A percentile compares a stretch with the other conserved stretches of the same genome.
These are phyloP conservation scores for Antheraea yamamai DNA, from an alignment of 2,888 invertebrate genomes.

Conservation along the genomic window DNA sequence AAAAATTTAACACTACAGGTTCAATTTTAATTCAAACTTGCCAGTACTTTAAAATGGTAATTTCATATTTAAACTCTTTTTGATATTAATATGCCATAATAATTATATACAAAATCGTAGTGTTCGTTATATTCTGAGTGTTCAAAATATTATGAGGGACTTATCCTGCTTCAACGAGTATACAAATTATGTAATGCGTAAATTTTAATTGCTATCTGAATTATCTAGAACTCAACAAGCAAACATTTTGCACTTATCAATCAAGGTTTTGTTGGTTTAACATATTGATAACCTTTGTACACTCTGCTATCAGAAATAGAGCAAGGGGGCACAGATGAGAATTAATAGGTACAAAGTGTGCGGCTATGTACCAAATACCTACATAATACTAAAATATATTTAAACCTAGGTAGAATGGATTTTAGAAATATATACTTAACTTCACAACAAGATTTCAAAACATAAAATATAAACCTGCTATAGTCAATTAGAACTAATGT, in stretches of 20 bases:
- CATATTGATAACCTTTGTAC: constrained; percentile 18
- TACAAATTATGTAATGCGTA: not conserved
- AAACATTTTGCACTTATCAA: constrained; percentile 16
- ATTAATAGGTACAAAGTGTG: constrained; percentile 13
- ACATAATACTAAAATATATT: not conserved
- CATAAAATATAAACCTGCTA: too few species aligned
- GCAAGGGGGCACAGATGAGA: not conserved
- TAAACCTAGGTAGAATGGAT: not conserved
- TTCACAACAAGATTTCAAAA: too few species aligned
- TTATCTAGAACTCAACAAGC: constrained; percentile 12
- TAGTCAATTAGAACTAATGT: too few species aligned
- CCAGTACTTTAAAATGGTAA: too few species aligned
- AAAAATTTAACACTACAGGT: too few species aligned
- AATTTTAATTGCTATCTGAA: not conserved
- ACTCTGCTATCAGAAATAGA: constrained; percentile 18
- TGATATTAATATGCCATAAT: not conserved
- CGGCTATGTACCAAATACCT: not conserved
- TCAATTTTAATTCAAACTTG: too few species aligned
- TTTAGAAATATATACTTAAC: not conserved
- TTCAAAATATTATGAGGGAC: not conserved
- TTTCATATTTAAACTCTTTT: too few species aligned
- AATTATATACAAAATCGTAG: not conserved
- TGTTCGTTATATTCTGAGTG: not conserved
- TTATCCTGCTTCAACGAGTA: not conserved
- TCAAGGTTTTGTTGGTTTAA: constrained; percentile 22